Base-by-base conservation (phyloP, 2,797 vertebrate species). In the Spinus pinus region DNA sequence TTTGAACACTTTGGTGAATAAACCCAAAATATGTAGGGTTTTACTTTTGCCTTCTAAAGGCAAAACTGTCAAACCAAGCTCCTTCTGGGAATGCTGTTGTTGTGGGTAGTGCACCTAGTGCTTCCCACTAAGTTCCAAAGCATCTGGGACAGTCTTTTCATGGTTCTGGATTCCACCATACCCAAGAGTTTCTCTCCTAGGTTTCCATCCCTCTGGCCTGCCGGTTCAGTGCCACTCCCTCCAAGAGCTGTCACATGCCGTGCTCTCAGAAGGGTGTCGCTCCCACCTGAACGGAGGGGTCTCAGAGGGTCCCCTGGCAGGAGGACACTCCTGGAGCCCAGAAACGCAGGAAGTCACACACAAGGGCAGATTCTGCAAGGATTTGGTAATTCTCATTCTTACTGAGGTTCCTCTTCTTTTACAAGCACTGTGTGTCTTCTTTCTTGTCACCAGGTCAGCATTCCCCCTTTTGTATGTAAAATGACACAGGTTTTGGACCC, bases 191-290 rank as follows among this genome's bases (percentile, higher is more conserved):
- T 21, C 71, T 77, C 17, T 72, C 42, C 39, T 7, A 5, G 30
- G 24, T 86, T 81, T 90, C 54, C 22, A 2, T 21, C 81, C 39
- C 14, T 4, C 56, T 67, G 69, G 33, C 22, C 51, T 49, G 58
- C 8, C 7, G 2, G 41, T 17, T 37, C 11, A 2, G 7, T 4
- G 27, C 2, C 2, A 7, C 24, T 64, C 25, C 5, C 47, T 46
- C 41, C 64, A 28, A 12, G 65, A 72, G 37, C 16, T 31, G 31
- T 2, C 14, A 0, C 5, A 3, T 0, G 7, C 7, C 0, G 25
- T 13, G 22, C 25, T 23, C 41, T 15, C 51, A 14, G 11, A 12
- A 1, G 19, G 44, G 7, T 12, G 35, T 21, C 13, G 1, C 12
- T 50, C 7, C 65, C 39, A 15, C 33, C 41, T 8, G 19, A 12